phyloP scores from a whole-genome alignment of 2,888 invertebrate species.

The Trachelus tabidus region DNA sequence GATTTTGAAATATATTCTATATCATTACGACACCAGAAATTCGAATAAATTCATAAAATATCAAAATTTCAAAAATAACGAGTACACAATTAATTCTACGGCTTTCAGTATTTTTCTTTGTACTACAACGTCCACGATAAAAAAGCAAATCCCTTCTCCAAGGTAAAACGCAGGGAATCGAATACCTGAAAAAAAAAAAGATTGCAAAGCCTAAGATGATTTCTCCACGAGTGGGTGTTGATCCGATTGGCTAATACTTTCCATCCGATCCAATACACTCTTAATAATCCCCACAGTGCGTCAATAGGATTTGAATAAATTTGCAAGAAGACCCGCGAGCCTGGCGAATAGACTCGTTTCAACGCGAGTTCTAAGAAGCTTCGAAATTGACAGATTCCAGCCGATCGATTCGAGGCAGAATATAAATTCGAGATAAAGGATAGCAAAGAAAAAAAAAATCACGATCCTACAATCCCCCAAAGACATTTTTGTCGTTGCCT shows the following conservation, averaged over 20 bases:
- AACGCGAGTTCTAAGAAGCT: slow-evolving; percentile 9
- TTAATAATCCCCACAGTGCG: slow-evolving; percentile 16
- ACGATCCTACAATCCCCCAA: not conserved
- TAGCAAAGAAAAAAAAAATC: not conserved
- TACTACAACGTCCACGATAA: not conserved
- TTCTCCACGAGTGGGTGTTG: slow-evolving; percentile 20
- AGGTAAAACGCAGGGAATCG: not conserved
- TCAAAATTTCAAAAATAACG: too few relatives aligned
- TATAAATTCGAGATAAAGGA: not conserved
- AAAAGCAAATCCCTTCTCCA: not conserved
- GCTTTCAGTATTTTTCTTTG: not conserved
- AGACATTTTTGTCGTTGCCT: not conserved
- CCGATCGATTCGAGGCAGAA: not conserved
- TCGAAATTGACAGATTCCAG: slow-evolving; percentile 1
- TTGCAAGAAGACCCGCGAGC: slow-evolving; percentile 20
- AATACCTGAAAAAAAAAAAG: slow-evolving; percentile 3
- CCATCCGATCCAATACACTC: slow-evolving; percentile 13
- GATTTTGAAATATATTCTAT: too few relatives aligned
- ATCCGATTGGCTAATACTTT: slow-evolving; percentile 15
- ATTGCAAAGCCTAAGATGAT: slow-evolving; percentile 11
- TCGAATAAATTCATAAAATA: too few relatives aligned
- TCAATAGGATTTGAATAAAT: slow-evolving; percentile 23
- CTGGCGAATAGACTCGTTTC: slow-evolving; percentile 17
- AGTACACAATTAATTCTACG: not conserved
- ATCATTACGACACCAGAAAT: too few relatives aligned